Evolutionary conservation across 2,888 invertebrate genomes (phyloP), one percentile per base, ranked within the genome.

Genomic region (Pyrrhopygopsis socrates): DNA sequence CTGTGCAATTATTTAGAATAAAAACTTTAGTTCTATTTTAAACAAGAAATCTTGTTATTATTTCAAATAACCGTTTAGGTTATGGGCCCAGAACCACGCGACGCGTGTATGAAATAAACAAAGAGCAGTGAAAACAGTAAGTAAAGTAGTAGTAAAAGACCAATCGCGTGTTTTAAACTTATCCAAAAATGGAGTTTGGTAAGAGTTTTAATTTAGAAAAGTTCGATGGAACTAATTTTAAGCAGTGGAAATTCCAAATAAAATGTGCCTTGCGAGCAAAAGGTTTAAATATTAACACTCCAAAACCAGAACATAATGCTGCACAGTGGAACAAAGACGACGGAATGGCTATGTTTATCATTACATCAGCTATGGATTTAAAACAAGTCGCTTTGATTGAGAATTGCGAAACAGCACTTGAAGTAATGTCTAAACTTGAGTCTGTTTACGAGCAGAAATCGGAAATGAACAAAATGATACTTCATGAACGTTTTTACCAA

Each of bases 241-340:
- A 79, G 2, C 92, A 92, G 20, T 93, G 93, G 91, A 93, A 92
- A 41, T 93, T 93, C 24, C 91, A 89, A 38, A 83, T 93, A 0
- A 93, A 93, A 78, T 92, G 93, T 81, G 91, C 91, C 0, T 27
- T 91, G 22, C 81, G 67, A 67, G 89, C 92, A 24, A 91, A 92
- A 71, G 91, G 90, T 9, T 77, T 93, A 0, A 76, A 92, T 75
- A 91, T 91, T 22, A 30, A n/a, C 3, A 13, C 13, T 18, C 67
- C 77, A 13, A 89, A 86, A 83, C 81, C 84, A 18, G 50, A 34
- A 2, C 24, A 0, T 70, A 30, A 78, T 22, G 18, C 24, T 58
- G 5, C 30, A 9, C 41, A 86, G 18, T 90, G 89, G 88, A 5
- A 45, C 0, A 91, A 90, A 83, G 68, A 81, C 73, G 84, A 88